Evolutionary conservation across 2,113 vertebrate genomes (phyloP).

Genomic region (Nymphicus hollandicus): DNA sequence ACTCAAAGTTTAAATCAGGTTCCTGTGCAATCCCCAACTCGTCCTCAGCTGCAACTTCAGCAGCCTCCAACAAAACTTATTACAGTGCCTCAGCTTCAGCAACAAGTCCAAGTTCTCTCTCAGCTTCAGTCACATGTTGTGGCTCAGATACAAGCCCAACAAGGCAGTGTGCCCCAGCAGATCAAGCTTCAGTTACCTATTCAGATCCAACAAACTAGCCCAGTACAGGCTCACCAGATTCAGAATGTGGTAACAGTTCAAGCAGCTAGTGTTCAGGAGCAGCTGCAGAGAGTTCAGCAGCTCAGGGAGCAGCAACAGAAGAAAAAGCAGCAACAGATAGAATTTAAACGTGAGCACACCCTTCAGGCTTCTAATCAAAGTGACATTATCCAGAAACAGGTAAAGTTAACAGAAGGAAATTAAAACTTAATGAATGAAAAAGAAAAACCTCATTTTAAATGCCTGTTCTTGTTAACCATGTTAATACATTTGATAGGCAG

Average conservation of each 20-base stretch:
- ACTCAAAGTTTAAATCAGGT: slow-evolving; percentile 72
- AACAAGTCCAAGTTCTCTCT: slow-evolving; percentile 87
- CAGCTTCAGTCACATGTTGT: slow-evolving; percentile 80
- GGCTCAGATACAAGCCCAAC: slow-evolving; percentile 82
- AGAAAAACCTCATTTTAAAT: slow-evolving; percentile 45
- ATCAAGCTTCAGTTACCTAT: slow-evolving; percentile 88
- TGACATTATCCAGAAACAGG: slow-evolving; percentile 94
- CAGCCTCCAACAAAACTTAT: slow-evolving; percentile 79
- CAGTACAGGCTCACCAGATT: slow-evolving; percentile 85
- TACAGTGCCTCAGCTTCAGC: slow-evolving; percentile 86
- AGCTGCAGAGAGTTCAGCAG: slow-evolving; percentile 92
- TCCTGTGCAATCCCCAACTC: slow-evolving; percentile 72
- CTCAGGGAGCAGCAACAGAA: slow-evolving; percentile 92
- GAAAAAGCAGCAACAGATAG: slow-evolving; percentile 89
- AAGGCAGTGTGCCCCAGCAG: slow-evolving; percentile 87
- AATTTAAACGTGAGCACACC: slow-evolving; percentile 88
- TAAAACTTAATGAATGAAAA: slow-evolving; percentile 37
- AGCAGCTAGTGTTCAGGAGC: slow-evolving; percentile 89
- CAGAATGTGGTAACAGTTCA: slow-evolving; percentile 94
- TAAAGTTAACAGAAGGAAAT: slow-evolving; percentile 70
- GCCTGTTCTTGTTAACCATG: slow-evolving; percentile 65
- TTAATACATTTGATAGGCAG: slow-evolving; percentile 58
- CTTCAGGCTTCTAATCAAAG: slow-evolving; percentile 86
- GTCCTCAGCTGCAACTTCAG: slow-evolving; percentile 80
- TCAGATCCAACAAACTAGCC: slow-evolving; percentile 84